Evolutionary conservation across 2,113 vertebrate species (phyloP).

Genomic region (Danionella cerebrum): DNA sequence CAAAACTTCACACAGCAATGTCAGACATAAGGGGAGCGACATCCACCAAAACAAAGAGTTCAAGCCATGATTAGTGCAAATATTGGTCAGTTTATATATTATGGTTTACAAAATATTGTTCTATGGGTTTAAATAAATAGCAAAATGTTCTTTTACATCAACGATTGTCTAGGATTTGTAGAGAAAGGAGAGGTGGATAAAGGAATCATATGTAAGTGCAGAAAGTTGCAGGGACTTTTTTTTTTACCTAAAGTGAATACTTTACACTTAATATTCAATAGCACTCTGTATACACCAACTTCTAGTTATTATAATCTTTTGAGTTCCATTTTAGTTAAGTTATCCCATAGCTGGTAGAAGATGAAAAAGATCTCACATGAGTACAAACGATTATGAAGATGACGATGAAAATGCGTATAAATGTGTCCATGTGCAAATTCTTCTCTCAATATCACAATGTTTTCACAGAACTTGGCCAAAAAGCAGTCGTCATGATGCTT

Average conservation of each 20-base stretch:
- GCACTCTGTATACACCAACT: too few relatives aligned
- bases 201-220: neutral
- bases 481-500: conserved; percentile 54
- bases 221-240: neutral
- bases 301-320: too few relatives aligned
- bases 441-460: neutral
- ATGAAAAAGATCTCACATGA: neutral
- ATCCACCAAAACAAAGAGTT: conserved; percentile 10
- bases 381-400: neutral
- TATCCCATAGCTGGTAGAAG: neutral
- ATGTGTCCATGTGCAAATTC: conserved; percentile 35
- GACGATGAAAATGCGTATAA: neutral
- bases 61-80: conserved; percentile 59
- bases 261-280: too few relatives aligned
- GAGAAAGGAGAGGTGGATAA: conserved; percentile 2
- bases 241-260: too few relatives aligned
- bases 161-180: conserved; percentile 53
- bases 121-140: conserved; percentile 46
- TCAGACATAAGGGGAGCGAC: neutral
- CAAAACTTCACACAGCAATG: conserved; percentile 11
- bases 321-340: too few relatives aligned
- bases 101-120: conserved; percentile 49
- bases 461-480: conserved; percentile 5
- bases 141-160: conserved; percentile 44
- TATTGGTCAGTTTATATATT: conserved; percentile 38